Conservation (phyloP, 23 tunicate genomes). For the Oikopleura vanhoeffeni region DNA sequence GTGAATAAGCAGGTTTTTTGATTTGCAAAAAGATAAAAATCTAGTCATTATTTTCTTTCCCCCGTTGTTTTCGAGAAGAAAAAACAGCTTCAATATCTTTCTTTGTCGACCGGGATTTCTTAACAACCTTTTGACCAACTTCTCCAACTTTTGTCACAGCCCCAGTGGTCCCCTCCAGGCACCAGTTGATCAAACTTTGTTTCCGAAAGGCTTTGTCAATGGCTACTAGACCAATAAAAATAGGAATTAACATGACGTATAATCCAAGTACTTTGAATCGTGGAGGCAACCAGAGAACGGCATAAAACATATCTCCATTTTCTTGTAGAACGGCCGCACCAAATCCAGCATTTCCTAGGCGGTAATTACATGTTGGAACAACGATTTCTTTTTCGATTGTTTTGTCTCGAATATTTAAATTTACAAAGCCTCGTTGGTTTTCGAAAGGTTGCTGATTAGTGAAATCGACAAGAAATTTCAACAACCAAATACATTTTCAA, state of each 20-base stretch:
- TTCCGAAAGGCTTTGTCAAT: not conserved
- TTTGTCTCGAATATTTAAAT: not conserved
- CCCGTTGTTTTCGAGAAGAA: too few species aligned
- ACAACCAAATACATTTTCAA: too few species aligned
- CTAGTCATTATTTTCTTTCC: too few species aligned
- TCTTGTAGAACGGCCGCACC: not conserved
- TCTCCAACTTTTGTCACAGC: not conserved
- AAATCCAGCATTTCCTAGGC: not conserved
- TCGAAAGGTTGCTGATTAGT: constrained; percentile 1
- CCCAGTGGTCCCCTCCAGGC: not conserved
- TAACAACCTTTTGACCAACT: too few species aligned
- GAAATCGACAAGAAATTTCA: too few species aligned
- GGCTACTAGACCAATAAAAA: not conserved
- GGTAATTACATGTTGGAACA: not conserved
- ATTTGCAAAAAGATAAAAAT: too few species aligned
- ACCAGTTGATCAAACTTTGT: not conserved
- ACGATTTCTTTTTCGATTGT: not conserved
- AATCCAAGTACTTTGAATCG: not conserved
- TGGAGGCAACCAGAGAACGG: constrained; percentile 6
- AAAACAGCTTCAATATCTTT: too few species aligned
- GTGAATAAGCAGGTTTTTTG: too few species aligned
- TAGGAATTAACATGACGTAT: not conserved
- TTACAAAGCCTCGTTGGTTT: not conserved
- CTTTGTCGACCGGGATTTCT: too few species aligned
- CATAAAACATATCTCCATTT: constrained; percentile 5